A percentile compares a stretch with the other conserved stretches of the same genome.
Evolutionary conservation across 2,888 invertebrate species (phyloP).

Genomic region (Synanthedon myopaeformis): DNA sequence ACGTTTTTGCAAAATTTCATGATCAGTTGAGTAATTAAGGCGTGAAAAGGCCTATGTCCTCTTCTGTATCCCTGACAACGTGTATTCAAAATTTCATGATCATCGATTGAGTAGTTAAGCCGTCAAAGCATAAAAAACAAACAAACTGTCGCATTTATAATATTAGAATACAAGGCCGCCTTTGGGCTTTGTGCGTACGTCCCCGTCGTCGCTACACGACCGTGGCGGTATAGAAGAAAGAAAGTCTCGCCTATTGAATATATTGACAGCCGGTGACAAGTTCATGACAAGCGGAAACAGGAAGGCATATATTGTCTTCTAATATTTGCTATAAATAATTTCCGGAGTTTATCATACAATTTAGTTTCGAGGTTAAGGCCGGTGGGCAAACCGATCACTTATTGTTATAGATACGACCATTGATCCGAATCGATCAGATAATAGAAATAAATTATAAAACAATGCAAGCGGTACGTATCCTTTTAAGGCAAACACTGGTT

Average conservation of each 20-base stretch:
- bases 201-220: slow-evolving; percentile 11
- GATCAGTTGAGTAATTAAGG: too few species aligned
- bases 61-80: too few species aligned
- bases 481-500: not conserved
- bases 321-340: not conserved
- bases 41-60: too few species aligned
- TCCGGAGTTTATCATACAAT: not conserved
- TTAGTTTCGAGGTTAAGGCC: slow-evolving; percentile 35
- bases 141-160: too few species aligned
- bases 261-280: slow-evolving; percentile 34
- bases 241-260: slow-evolving; percentile 21
- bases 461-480: not conserved
- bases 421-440: not conserved
- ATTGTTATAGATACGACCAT: not conserved
- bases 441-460: not conserved
- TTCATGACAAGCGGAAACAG: slow-evolving; percentile 42
- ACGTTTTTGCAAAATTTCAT: too few species aligned
- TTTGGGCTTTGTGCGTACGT: slow-evolving; percentile 3
- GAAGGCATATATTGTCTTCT: slow-evolving; percentile 21
- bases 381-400: slow-evolving; percentile 2
- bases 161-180: slow-evolving; percentile 11
- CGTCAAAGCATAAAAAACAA: too few species aligned
- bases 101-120: too few species aligned
- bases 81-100: too few species aligned
- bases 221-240: slow-evolving; percentile 17